A percentile compares a stretch with the other conserved stretches of the same genome.
Conservation (phyloP, 2,797 vertebrate species). For the Sciurus carolinensis region DNA sequence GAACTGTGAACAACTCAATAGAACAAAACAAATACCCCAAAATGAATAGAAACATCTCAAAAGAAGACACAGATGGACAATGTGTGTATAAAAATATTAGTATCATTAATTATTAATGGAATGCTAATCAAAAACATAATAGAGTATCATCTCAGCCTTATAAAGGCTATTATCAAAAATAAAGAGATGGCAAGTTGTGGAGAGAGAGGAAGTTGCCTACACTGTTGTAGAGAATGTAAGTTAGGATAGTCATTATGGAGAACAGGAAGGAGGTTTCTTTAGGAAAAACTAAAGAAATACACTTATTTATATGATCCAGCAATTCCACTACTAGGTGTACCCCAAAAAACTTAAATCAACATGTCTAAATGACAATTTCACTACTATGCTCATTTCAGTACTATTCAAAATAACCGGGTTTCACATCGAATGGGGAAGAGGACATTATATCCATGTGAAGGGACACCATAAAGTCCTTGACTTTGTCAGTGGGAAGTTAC, state of each 20-base stretch:
- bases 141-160: neutral
- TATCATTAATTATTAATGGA: neutral
- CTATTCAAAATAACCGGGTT: too few relatives aligned
- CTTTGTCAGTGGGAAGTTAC: neutral
- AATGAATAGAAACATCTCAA: neutral
- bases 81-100: neutral
- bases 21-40: neutral
- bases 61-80: neutral
- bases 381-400: neutral
- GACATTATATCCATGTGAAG: neutral
- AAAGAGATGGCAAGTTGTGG: neutral
- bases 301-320: neutral
- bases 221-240: neutral
- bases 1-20: neutral
- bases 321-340: neutral
- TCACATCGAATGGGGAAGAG: neutral
- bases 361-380: neutral
- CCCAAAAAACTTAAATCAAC: neutral
- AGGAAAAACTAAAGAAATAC: neutral
- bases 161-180: neutral
- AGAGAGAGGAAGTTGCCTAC: neutral
- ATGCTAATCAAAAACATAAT: neutral
- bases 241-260: neutral
- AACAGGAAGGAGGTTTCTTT: neutral
- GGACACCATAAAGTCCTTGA: neutral